Base-by-base conservation (phyloP, 2,113 vertebrate genomes). In the Numida meleagris region DNA sequence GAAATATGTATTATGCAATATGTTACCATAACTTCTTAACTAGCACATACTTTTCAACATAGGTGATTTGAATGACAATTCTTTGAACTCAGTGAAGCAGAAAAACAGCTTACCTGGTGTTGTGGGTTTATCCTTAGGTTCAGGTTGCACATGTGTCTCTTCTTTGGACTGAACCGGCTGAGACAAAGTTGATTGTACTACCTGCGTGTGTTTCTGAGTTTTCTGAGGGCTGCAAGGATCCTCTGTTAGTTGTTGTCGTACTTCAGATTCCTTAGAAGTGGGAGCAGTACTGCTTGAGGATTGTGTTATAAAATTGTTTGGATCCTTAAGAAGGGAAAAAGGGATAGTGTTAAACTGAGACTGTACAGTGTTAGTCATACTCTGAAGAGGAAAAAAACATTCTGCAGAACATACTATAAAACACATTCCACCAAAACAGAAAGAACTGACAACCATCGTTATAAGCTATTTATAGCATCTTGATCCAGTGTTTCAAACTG, bases 61-160 rank as follows among this genome's bases (percentile, higher is more conserved):
- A 66, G 40, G 29, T 82, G 27, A 74, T 33, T 59, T 71, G 19
- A 83, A 45, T 48, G 4, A 78, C 4, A 9, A 21, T 55, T 58
- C 29, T 19, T 53, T 33, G 31, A 55, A 57, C 53, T 33, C 68
- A 86, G 3, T 62, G 40, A 89, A 45, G 33, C 11, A 25, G 18
- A 59, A 62, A 43, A 45, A 34, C n/a, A 85, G 27, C 82, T 97
- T 95, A 99, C 99, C 98, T 96, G 98, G 95, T 90, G 98, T 96
- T 93, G 95, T 93, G 80, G 97, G 88, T 70, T 97, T 95, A 40
- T 94, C 96, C 91, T 98, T 98, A 42, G 97, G 92, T 38, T 98
- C 98, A 85, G 93, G 76, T 75, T 97, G 97, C 46, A 97, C 96
- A 95, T 97, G 96, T 83, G 94, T 89, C 84, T 96, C 97, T 92